A percentile compares a stretch with the other conserved stretches of the same genome.
These are phyloP conservation scores for Oryzias sinensis DNA, from an alignment of 2,797 vertebrate species.

Conservation along the genomic window DNA sequence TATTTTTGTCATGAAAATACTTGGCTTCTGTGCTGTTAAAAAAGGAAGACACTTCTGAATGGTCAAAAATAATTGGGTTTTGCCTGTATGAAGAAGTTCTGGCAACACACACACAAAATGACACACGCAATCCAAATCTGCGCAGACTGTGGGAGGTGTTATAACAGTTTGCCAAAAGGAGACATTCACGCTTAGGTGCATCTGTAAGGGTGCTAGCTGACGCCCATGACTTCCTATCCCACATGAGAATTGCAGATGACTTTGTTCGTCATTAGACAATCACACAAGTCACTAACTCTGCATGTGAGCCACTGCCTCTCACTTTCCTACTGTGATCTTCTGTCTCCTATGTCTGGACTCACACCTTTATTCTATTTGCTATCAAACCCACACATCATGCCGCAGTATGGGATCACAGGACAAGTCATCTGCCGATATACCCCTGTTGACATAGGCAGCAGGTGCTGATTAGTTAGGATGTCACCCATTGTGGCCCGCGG, in stretches of 20 bases:
- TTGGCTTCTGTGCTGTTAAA: slow-evolving; percentile 15
- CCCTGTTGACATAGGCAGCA: slow-evolving; percentile 67
- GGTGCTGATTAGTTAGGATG: slow-evolving; percentile 79
- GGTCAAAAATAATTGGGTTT: slow-evolving; percentile 22
- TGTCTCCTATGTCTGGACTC: slow-evolving; percentile 43
- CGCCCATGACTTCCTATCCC: slow-evolving; percentile 62
- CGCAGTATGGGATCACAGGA: slow-evolving; percentile 62
- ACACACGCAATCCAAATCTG: slow-evolving; percentile 25
- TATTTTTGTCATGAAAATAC: slow-evolving; percentile 33
- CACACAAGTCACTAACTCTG: slow-evolving; percentile 55
- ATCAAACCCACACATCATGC: slow-evolving; percentile 60
- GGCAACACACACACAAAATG: slow-evolving; percentile 15
- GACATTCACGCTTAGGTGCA: slow-evolving; percentile 66
- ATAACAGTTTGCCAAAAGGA: slow-evolving; percentile 67
- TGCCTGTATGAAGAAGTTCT: slow-evolving; percentile 30
- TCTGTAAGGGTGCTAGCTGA: slow-evolving; percentile 67
- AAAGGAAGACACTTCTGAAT: slow-evolving; percentile 14
- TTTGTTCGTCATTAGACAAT: slow-evolving; percentile 74
- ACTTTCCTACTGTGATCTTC: slow-evolving; percentile 34
- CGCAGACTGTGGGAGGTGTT: slow-evolving; percentile 67
- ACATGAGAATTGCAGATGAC: slow-evolving; percentile 57
- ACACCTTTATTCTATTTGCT: slow-evolving; percentile 44
- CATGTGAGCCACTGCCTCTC: slow-evolving; percentile 48
- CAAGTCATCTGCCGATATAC: slow-evolving; percentile 62
- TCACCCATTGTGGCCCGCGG: slow-evolving; percentile 59